Conservation (phyloP, 2,888 invertebrate genomes). For the Eupithecia subumbrata region DNA sequence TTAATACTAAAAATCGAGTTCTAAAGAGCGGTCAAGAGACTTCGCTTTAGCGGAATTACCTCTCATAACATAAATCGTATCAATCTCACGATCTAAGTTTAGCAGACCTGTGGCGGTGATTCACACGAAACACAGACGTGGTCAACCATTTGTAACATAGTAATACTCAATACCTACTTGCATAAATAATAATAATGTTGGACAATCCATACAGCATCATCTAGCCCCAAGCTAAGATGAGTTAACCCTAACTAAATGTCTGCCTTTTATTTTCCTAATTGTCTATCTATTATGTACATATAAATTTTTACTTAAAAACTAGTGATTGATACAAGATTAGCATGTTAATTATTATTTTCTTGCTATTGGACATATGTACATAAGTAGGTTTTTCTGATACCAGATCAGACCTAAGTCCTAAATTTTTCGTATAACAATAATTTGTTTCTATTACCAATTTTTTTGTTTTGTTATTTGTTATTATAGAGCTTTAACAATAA, state of each 20-base stretch:
- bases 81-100: constrained; percentile 53
- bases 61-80: constrained; percentile 37
- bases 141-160: constrained; percentile 58
- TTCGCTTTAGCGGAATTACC: background rate
- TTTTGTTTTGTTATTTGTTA: no score
- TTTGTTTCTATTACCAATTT: no score
- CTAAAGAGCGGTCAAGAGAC: background rate
- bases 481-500: no score
- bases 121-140: constrained; percentile 58
- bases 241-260: background rate
- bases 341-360: background rate
- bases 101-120: constrained; percentile 65
- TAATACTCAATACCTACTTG: background rate
- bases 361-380: background rate
- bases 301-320: background rate
- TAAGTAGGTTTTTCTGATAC: background rate
- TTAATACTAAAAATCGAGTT: background rate
- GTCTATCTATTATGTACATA: background rate
- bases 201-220: no score
- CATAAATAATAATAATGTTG: no score
- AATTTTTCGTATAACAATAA: no score
- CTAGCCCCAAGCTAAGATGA: no score
- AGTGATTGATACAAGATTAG: background rate
- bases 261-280: background rate
- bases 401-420: background rate